Conservation (phyloP, 1,140 invertebrate species). For the Neodiprion virginianus region DNA sequence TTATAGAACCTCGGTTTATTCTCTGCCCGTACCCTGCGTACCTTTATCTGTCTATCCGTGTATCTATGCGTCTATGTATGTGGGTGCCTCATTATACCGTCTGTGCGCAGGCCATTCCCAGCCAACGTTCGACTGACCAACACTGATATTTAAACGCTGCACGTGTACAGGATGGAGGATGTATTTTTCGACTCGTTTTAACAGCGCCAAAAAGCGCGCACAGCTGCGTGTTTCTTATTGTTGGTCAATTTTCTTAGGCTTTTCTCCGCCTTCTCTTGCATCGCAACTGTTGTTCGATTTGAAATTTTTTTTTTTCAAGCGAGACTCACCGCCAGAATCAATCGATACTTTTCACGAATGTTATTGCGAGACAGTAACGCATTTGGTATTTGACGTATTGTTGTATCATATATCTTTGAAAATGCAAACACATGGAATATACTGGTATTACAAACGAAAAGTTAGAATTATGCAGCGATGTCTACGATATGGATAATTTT, state of each 20-base stretch:
- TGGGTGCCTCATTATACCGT: neutral
- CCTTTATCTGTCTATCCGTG: constrained; percentile 10
- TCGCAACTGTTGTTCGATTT: neutral
- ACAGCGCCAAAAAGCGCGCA: constrained; percentile 19
- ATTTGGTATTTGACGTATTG: neutral
- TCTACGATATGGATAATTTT: too few species aligned
- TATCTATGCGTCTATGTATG: neutral
- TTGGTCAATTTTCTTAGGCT: neutral
- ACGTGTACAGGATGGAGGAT: neutral
- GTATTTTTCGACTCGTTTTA: constrained; percentile 17
- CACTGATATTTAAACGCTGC: too few species aligned
- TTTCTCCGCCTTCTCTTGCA: neutral
- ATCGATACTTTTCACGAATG: constrained; percentile 12
- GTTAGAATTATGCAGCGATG: too few species aligned
- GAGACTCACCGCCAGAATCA: neutral
- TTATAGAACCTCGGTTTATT: constrained; percentile 11
- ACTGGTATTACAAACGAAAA: too few species aligned
- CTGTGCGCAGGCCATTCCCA: too few species aligned
- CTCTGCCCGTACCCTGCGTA: constrained; percentile 8
- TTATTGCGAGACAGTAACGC: neutral
- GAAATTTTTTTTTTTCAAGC: neutral
- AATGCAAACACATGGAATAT: too few species aligned
- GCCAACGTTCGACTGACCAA: too few species aligned
- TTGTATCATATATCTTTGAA: neutral
- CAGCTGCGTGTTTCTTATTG: neutral